A percentile compares a stretch with the other conserved stretches of the same genome.
phyloP scores from a whole-genome alignment of 37 sponge, comb jelly and placozoan species.

The Beroe ovata region DNA sequence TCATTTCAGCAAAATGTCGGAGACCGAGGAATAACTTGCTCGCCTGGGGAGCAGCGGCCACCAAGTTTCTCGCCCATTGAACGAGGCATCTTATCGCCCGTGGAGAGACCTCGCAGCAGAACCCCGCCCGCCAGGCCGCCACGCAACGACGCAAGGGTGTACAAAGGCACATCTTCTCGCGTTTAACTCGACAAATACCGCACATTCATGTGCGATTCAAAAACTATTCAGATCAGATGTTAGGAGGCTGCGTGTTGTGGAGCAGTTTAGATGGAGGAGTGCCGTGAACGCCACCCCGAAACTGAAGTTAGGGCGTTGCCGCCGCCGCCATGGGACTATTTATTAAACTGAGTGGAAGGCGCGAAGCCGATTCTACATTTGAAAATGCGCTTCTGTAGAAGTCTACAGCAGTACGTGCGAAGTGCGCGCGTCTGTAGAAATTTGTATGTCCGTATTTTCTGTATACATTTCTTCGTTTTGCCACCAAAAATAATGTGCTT shows the following conservation, averaged over 20 bases:
- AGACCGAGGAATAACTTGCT: constrained; percentile 20
- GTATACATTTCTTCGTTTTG: not conserved
- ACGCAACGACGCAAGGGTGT: constrained; percentile 25
- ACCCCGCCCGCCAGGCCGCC: constrained; percentile 61
- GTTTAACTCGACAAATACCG: not conserved
- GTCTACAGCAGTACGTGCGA: not conserved
- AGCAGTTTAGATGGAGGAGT: too few relatives aligned
- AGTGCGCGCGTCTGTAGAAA: constrained; percentile 51
- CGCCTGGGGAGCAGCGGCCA: constrained; percentile 45
- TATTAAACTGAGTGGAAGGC: constrained; percentile 57
- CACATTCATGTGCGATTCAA: constrained; percentile 65
- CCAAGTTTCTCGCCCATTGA: constrained; percentile 28
- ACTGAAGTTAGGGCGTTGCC: constrained; percentile 20
- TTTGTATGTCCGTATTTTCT: constrained; percentile 38
- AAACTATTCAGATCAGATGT: constrained; percentile 62
- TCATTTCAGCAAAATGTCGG: constrained; percentile 38
- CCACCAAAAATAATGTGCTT: constrained; percentile 2
- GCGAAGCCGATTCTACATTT: not conserved
- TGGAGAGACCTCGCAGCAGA: constrained; percentile 34
- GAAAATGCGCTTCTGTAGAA: constrained; percentile 45
- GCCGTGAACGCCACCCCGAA: too few relatives aligned
- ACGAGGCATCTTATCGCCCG: constrained; percentile 36
- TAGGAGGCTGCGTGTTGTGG: constrained; percentile 32
- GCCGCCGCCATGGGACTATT: constrained; percentile 36
- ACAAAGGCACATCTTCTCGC: constrained; percentile 50